Percentiles rank a stretch among this genome's conserved stretches.
Evolutionary conservation across 1,140 invertebrate species (phyloP).

Genomic region (Diabrotica virgifera): DNA sequence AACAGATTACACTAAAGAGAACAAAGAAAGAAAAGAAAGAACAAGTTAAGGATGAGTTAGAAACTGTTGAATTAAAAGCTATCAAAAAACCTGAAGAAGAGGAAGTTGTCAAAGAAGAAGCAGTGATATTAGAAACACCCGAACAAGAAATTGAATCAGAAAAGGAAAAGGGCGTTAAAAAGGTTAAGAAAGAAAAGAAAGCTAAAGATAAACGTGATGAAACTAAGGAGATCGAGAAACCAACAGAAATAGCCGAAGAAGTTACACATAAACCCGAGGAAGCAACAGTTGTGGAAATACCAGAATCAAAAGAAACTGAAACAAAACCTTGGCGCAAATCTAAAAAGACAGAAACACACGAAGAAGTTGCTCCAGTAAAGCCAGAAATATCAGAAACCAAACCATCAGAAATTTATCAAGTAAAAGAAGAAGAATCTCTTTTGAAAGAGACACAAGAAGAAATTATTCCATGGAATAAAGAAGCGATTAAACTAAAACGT

Average conservation of each 20-base stretch:
- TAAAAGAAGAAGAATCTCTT: slow-evolving; percentile 42
- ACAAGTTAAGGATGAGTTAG: slow-evolving; percentile 45
- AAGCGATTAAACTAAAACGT: slow-evolving; percentile 54
- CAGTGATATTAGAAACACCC: slow-evolving; percentile 41
- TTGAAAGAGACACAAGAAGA: slow-evolving; percentile 42
- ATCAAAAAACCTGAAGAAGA: slow-evolving; percentile 19
- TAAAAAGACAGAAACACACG: slow-evolving; percentile 16
- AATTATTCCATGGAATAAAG: slow-evolving; percentile 23
- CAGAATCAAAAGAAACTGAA: slow-evolving; percentile 12
- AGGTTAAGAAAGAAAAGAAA: slow-evolving; percentile 12
- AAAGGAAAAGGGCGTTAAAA: not conserved
- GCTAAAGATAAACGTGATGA: slow-evolving; percentile 8
- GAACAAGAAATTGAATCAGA: not conserved
- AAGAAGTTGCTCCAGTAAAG: slow-evolving; percentile 10
- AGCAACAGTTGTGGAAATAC: slow-evolving; percentile 19
- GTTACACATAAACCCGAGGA: slow-evolving; percentile 1
- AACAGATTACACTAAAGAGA: slow-evolving; percentile 47
- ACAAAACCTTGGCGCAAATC: slow-evolving; percentile 26
- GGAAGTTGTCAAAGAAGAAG: slow-evolving; percentile 43
- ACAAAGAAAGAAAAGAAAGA: slow-evolving; percentile 43
- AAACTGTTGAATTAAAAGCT: slow-evolving; percentile 43
- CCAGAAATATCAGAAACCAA: slow-evolving; percentile 32
- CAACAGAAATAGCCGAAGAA: slow-evolving; percentile 15
- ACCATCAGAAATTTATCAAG: slow-evolving; percentile 47
- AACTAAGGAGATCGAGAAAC: slow-evolving; percentile 5